A percentile compares a stretch with the other conserved stretches of the same genome.
These are phyloP conservation scores for Uria lomvia DNA, from an alignment of 2,113 vertebrate species.

Conservation along the genomic window DNA sequence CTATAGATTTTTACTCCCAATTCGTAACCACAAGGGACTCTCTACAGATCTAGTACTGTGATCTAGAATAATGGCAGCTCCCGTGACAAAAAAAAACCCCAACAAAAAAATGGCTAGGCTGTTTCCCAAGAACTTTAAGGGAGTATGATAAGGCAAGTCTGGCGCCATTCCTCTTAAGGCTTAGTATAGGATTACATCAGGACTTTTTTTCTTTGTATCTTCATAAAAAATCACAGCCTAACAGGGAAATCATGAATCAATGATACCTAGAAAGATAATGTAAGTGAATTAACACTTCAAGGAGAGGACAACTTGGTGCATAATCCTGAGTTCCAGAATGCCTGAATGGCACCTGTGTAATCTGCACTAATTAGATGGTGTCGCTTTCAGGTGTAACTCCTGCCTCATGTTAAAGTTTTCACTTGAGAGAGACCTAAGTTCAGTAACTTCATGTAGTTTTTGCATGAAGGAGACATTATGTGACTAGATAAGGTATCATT, in stretches of 20 bases:
- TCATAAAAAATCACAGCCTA: background rate
- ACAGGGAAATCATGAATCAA: background rate
- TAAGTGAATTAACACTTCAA: background rate
- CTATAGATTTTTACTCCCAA: background rate
- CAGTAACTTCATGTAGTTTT: background rate
- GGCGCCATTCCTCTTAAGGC: background rate
- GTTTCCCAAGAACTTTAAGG: background rate
- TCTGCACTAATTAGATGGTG: background rate
- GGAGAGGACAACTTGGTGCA: background rate
- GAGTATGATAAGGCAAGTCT: background rate
- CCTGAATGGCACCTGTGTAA: background rate
- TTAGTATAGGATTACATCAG: background rate
- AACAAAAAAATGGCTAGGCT: background rate
- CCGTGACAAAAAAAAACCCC: background rate
- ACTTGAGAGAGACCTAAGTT: background rate
- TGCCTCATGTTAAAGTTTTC: background rate
- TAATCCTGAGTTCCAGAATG: background rate
- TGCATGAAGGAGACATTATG: background rate
- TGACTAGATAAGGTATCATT: background rate
- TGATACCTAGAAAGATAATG: background rate
- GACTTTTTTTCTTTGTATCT: background rate
- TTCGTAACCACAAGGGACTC: background rate
- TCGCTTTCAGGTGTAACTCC: background rate
- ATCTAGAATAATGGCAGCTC: background rate
- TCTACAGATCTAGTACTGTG: background rate